phyloP scores from a whole-genome alignment of 2,797 vertebrate species.

The Micromesistius poutassou region DNA sequence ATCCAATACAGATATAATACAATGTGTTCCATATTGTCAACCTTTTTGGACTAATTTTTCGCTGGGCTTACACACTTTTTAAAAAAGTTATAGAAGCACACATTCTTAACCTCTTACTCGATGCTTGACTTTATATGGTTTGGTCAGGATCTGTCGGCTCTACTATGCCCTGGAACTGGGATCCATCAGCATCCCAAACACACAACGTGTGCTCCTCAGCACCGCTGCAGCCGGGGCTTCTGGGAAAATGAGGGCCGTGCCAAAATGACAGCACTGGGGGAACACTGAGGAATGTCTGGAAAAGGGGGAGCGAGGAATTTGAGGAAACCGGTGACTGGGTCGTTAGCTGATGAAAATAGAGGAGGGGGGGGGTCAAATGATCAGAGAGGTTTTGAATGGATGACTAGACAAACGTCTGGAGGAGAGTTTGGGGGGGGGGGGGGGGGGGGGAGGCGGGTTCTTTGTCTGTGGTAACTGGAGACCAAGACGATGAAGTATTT shows the following conservation, averaged over 20 bases:
- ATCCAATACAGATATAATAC: not conserved
- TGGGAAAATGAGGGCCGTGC: constrained; percentile 65
- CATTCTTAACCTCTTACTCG: not conserved
- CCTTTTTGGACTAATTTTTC: not conserved
- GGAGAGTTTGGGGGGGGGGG: constrained; percentile 30
- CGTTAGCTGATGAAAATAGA: constrained; percentile 5
- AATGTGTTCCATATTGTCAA: not conserved
- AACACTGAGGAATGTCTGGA: constrained; percentile 70
- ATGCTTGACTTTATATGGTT: too few relatives aligned
- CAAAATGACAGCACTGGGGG: constrained; percentile 60
- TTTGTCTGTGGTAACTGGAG: constrained; percentile 48
- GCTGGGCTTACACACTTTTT: not conserved
- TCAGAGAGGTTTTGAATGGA: constrained; percentile 51
- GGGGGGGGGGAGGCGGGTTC: constrained; percentile 21
- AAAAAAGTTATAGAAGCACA: not conserved
- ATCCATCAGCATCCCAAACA: constrained; percentile 20
- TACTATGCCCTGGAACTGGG: not conserved
- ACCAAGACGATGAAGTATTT: constrained; percentile 49
- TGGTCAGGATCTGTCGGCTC: not conserved
- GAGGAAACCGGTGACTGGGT: constrained; percentile 47
- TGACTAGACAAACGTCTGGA: constrained; percentile 28
- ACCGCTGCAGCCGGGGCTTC: constrained; percentile 52
- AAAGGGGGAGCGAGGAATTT: constrained; percentile 55
- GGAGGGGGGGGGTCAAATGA: constrained; percentile 35
- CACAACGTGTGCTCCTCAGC: constrained; percentile 36